Conservation (phyloP, 1,140 invertebrate species). For the Macrostomum lignano region DNA sequence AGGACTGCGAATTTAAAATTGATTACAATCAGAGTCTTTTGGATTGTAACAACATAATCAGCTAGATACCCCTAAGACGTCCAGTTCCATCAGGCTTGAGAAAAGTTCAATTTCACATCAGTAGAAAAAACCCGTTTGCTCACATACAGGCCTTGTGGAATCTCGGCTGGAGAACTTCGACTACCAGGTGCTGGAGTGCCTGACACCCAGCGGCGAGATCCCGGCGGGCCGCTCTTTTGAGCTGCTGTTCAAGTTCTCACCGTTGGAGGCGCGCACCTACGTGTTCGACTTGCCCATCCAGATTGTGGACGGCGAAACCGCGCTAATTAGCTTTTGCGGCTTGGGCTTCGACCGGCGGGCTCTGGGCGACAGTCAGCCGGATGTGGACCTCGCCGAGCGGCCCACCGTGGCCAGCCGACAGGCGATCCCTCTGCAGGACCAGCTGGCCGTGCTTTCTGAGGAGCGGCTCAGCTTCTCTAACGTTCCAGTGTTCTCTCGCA, state of each 20-base stretch:
- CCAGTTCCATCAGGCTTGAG: too few species aligned
- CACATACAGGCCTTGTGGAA: too few species aligned
- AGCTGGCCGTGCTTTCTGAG: conserved; percentile 14
- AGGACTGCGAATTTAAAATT: too few species aligned
- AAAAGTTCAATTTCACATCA: too few species aligned
- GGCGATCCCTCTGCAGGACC: conserved; percentile 16
- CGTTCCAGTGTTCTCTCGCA: conserved; percentile 18
- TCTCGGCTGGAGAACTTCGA: conserved; percentile 18
- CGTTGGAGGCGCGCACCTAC: conserved; percentile 25
- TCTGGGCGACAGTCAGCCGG: conserved; percentile 22
- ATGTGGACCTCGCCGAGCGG: conserved; percentile 14
- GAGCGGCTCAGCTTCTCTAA: conserved; percentile 24
- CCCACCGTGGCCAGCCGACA: conserved; percentile 18
- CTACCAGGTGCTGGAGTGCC: conserved; percentile 20
- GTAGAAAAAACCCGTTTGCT: too few species aligned
- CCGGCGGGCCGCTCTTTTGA: conserved; percentile 14
- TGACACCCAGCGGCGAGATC: conserved; percentile 20
- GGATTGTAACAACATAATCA: too few species aligned
- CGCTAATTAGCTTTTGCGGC: conserved; percentile 23
- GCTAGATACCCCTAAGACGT: too few species aligned
- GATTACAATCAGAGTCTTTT: too few species aligned
- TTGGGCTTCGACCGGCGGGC: conserved; percentile 24
- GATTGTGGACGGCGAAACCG: conserved; percentile 18
- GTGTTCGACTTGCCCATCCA: conserved; percentile 24
- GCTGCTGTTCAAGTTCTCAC: conserved; percentile 25